Evolutionary conservation across 2,113 vertebrate genomes (phyloP).

Genomic region (Eulacestoma nigropectus): DNA sequence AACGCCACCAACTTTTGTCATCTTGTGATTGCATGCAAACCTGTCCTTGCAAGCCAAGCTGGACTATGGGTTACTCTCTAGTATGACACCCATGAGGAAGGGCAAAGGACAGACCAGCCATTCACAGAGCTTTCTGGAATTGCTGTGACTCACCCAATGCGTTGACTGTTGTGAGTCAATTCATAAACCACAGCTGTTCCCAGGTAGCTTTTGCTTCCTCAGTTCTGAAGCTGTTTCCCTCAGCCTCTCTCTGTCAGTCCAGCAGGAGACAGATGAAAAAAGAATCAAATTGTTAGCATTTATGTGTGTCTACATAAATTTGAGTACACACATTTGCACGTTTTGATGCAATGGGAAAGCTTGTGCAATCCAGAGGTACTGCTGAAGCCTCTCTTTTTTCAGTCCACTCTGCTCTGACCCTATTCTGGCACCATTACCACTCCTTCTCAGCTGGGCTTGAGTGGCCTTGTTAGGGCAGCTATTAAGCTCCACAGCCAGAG

Average conservation of each 20-base stretch:
- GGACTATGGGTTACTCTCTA: background rate
- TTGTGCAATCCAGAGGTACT: background rate
- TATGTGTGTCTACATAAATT: background rate
- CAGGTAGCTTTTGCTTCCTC: background rate
- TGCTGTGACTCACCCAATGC: background rate
- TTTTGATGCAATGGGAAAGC: background rate
- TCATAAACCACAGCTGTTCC: background rate
- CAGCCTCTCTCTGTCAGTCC: background rate
- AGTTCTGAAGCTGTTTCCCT: background rate
- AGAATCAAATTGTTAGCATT: background rate
- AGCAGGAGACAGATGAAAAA: background rate
- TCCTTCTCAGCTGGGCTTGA: background rate
- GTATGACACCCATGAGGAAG: background rate
- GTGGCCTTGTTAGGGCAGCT: background rate
- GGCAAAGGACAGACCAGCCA: background rate
- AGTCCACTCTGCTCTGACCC: background rate
- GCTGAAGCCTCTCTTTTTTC: background rate
- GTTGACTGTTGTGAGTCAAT: background rate
- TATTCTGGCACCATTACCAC: background rate
- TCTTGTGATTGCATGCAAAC: background rate
- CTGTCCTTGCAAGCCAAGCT: background rate
- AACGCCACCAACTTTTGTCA: background rate
- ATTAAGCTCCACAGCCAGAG: background rate
- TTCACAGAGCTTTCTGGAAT: background rate
- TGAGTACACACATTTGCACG: accelerated